Evolutionary conservation across 2,113 vertebrate genomes (phyloP).

Genomic region (Synodontis membranacea): DNA sequence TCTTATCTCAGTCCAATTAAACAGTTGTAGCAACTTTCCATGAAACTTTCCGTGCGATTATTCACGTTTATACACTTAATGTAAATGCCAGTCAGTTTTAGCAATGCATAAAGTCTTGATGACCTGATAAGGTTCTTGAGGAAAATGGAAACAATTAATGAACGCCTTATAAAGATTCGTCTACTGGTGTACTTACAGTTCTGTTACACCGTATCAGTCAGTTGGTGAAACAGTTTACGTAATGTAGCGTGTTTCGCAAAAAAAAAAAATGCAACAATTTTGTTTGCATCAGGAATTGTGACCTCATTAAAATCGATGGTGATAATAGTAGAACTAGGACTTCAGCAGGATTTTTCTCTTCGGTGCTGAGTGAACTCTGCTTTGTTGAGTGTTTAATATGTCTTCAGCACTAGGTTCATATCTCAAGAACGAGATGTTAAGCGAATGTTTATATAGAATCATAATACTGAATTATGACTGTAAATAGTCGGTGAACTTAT

Average conservation of each 20-base stretch:
- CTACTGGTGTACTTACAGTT: background rate
- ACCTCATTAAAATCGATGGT: background rate
- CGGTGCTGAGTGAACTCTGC: no score
- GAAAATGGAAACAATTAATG: no score
- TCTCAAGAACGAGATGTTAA: background rate
- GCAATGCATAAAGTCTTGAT: background rate
- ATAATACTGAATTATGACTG: background rate
- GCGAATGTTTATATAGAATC: background rate
- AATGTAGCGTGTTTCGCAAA: background rate
- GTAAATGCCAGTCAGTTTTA: background rate
- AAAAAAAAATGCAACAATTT: background rate
- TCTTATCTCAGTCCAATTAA: background rate
- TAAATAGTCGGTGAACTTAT: background rate
- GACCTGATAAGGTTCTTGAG: background rate
- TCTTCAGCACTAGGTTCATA: background rate
- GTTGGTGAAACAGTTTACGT: background rate
- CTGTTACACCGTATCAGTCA: background rate
- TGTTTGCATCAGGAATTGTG: background rate
- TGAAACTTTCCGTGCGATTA: background rate
- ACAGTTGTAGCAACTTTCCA: background rate
- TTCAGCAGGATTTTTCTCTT: background rate
- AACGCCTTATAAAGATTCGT: background rate
- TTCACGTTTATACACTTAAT: background rate
- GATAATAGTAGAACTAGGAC: background rate
- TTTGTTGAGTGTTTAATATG: background rate